These are phyloP conservation scores for Anhinga anhinga DNA, from an alignment of 2,113 vertebrate genomes.

Conservation along the genomic window DNA sequence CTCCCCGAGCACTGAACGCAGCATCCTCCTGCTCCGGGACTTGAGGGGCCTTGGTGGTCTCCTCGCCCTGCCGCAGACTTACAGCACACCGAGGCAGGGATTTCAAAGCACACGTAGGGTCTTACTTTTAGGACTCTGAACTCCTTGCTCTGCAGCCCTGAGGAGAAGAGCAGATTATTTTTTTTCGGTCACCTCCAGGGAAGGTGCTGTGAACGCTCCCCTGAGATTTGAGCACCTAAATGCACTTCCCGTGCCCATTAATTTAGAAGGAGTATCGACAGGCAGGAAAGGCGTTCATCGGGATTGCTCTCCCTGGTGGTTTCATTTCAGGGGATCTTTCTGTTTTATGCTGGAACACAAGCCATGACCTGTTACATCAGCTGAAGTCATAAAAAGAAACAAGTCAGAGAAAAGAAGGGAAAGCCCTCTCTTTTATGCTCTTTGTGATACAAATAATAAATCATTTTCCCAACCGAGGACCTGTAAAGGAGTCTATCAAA, in stretches of 20 bases:
- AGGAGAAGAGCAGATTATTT: not conserved
- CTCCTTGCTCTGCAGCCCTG: not conserved
- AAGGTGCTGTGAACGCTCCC: accelerated
- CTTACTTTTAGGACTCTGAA: not conserved
- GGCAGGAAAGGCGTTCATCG: not conserved
- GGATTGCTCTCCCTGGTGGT: not conserved
- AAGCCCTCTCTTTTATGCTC: not conserved
- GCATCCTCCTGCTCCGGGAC: not conserved
- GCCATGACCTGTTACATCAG: not conserved
- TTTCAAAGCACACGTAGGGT: accelerated
- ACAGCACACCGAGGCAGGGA: not conserved
- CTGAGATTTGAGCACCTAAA: not conserved
- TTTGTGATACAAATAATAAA: not conserved
- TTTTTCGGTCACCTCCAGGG: not conserved
- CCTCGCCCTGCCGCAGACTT: not conserved
- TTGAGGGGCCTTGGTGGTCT: accelerated
- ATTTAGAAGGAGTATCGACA: not conserved
- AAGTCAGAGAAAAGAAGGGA: not conserved
- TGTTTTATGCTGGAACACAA: not conserved
- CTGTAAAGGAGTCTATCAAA: not conserved
- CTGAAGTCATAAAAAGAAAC: not conserved
- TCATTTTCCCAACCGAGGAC: not conserved
- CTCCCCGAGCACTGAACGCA: accelerated
- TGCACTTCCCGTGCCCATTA: accelerated
- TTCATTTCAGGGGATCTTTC: not conserved